Conservation (phyloP, 1,140 invertebrate species). For the Drosophila seguyi region DNA sequence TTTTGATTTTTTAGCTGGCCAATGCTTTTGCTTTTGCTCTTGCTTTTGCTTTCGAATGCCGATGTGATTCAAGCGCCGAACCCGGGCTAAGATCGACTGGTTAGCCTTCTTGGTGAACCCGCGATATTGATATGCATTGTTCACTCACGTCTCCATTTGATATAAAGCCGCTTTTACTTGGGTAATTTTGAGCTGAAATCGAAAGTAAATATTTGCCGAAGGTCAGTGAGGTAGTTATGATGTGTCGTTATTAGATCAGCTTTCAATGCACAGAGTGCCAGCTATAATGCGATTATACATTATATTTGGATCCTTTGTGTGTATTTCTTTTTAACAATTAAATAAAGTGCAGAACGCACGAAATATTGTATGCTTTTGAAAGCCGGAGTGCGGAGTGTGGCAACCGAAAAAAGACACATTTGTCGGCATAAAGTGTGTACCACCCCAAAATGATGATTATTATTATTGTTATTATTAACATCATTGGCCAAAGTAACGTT, state of each 20-base stretch:
- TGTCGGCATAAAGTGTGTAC: neutral
- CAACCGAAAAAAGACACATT: neutral
- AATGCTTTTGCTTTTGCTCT: slow-evolving; percentile 20
- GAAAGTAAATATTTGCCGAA: slow-evolving; percentile 78
- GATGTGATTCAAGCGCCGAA: slow-evolving; percentile 1
- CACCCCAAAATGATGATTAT: slow-evolving; percentile 7
- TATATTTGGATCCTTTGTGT: neutral
- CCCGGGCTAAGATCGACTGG: slow-evolving; percentile 35
- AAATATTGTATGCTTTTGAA: neutral
- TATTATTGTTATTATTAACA: slow-evolving; percentile 1
- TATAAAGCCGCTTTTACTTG: slow-evolving; percentile 43
- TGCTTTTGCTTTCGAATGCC: slow-evolving; percentile 70
- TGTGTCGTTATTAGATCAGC: slow-evolving; percentile 75
- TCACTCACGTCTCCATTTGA: slow-evolving; percentile 33
- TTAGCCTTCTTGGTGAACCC: slow-evolving; percentile 59
- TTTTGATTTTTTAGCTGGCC: slow-evolving; percentile 33
- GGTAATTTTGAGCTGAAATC: slow-evolving; percentile 59
- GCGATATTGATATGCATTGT: slow-evolving; percentile 73
- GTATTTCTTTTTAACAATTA: neutral
- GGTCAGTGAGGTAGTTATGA: slow-evolving; percentile 55
- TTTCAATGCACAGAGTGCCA: slow-evolving; percentile 48
- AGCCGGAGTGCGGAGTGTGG: slow-evolving; percentile 5
- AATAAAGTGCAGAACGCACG: slow-evolving; percentile 10
- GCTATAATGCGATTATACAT: slow-evolving; percentile 38
- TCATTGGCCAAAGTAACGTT: neutral